phyloP scores from a whole-genome alignment of 2,888 invertebrate genomes.

The Deroplatys truncata region DNA sequence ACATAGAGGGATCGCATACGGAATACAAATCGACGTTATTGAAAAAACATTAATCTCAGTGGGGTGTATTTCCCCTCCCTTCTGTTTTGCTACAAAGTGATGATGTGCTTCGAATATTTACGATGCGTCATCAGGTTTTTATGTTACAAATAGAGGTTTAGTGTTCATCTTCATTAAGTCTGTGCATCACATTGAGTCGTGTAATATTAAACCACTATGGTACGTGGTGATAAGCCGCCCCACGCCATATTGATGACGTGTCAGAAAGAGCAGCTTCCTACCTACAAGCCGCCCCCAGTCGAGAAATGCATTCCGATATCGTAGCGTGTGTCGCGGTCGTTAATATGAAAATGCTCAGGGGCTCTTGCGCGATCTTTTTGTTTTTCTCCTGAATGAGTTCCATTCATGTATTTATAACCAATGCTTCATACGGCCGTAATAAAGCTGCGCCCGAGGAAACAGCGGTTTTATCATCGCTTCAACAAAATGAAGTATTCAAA shows the following conservation, averaged over 20 bases:
- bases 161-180: neutral
- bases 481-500: neutral
- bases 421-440: neutral
- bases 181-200: neutral
- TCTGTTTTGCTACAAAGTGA: neutral
- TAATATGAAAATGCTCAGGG: neutral
- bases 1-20: neutral
- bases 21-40: neutral
- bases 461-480: neutral
- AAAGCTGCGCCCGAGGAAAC: neutral
- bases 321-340: neutral
- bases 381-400: neutral
- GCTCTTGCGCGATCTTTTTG: neutral
- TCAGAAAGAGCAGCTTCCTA: neutral
- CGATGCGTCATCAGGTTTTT: neutral
- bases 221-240: neutral
- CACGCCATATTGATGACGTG: neutral
- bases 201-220: neutral
- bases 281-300: neutral
- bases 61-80: neutral
- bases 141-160: neutral
- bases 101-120: slow-evolving; percentile 5
- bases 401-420: neutral
- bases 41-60: slow-evolving; percentile 4
- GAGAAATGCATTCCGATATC: neutral